Evolutionary conservation across 2,888 invertebrate species (phyloP), one percentile per base, ranked within the genome.

Genomic region (Tethea ocularis): DNA sequence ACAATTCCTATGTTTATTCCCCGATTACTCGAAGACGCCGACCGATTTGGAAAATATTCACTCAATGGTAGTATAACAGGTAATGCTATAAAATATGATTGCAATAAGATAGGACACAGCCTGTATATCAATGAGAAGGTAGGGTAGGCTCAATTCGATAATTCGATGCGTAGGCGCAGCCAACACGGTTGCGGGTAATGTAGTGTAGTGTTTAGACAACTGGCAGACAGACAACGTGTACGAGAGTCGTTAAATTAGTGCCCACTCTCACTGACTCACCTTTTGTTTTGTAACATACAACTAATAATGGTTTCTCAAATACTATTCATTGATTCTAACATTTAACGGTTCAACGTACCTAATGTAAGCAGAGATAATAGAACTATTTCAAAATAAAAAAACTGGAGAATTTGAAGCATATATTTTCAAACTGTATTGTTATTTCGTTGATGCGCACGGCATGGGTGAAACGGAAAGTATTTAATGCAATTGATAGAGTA

Each of bases 231-330:
- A 46, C 46, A 46, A 46, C 20, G 46, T 20, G 46, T 46, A 46
- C 10, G 46, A 46, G 46, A 20, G 20, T 20, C 20, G 10, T 15
- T 46, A 8, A 20, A 20, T 20, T 46, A 46, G 20, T 46, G 10
- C 46, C 46, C 46, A 46, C 46, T 46, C 46, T 46, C 46, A 17
- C 20, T 46, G 46, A 46, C 20, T 46, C 46, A 46, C 46, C 46
- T 10, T 46, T 46, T 46, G 46, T 46, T 46, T 46, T 20, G 46
- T 46, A 46, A 46, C 46, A 46, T 7, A 46, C 38, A 38, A n/a
- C n/a, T n/a, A n/a, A 15, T 17, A 17, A 17, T 17, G 17, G 0
- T 17, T 17, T 36, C 2, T 36, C 3, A 36, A 36, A 36, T 36
- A 15, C 6, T 15, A 6, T 41, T 41, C 4, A 17, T 41, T 41